Percentiles rank a stretch among this genome's conserved stretches.
Evolutionary conservation across 2,797 vertebrate genomes (phyloP).

Genomic region (Rhodeus uyekii): DNA sequence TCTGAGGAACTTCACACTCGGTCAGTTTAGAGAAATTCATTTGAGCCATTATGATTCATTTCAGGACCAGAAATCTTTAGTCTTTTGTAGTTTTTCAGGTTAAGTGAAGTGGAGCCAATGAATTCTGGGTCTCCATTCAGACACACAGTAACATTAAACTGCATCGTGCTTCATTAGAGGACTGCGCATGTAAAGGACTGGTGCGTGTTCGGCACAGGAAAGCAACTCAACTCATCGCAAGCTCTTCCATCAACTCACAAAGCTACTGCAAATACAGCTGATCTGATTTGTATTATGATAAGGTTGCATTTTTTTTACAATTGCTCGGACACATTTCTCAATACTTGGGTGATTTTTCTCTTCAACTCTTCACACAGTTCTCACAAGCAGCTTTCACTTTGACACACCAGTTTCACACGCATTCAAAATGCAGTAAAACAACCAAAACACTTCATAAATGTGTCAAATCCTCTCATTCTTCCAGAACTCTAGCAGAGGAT

Average conservation of each 20-base stretch:
- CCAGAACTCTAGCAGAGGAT: too few relatives aligned
- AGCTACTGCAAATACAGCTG: neutral
- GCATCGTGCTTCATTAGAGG: slow-evolving; percentile 53
- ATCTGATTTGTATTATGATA: neutral
- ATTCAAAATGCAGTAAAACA: too few relatives aligned
- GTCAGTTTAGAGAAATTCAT: neutral
- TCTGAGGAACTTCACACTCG: neutral
- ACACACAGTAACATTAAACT: slow-evolving; percentile 69
- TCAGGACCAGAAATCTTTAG: neutral
- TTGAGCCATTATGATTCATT: neutral
- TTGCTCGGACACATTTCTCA: too few relatives aligned
- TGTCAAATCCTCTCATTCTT: too few relatives aligned
- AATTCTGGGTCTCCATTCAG: slow-evolving; percentile 46
- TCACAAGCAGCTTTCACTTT: too few relatives aligned
- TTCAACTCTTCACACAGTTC: too few relatives aligned
- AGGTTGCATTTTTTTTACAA: too few relatives aligned
- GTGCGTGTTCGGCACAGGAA: neutral
- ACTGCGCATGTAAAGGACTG: slow-evolving; percentile 18
- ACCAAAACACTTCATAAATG: too few relatives aligned
- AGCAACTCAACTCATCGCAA: neutral
- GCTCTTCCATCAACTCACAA: neutral
- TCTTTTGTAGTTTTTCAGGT: neutral
- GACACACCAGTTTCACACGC: too few relatives aligned
- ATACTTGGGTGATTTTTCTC: too few relatives aligned
- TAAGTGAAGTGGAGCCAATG: slow-evolving; percentile 49